A percentile compares a stretch with the other conserved stretches of the same genome.
phyloP scores from a whole-genome alignment of 2,888 invertebrate genomes.

The Steinernema carpocapsae region DNA sequence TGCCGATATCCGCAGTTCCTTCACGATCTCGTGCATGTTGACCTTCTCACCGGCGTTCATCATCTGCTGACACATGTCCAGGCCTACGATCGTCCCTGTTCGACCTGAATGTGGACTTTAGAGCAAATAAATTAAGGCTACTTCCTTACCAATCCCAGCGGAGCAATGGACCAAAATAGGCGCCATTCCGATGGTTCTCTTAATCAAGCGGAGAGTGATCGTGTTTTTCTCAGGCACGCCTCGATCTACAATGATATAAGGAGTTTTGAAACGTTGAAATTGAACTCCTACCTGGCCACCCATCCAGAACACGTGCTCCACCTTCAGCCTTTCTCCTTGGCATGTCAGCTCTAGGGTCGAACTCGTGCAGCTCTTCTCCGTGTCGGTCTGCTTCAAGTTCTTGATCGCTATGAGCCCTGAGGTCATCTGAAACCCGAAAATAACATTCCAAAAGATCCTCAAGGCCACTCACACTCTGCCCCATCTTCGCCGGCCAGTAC shows the following conservation, averaged over 20 bases:
- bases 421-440: conserved; percentile 34
- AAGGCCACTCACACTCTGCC: conserved; percentile 35
- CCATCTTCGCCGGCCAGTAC: conserved; percentile 53
- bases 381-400: conserved; percentile 44
- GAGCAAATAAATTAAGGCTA: background rate
- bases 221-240: conserved; percentile 54
- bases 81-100: conserved; percentile 62
- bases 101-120: conserved; percentile 45
- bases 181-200: conserved; percentile 16
- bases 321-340: conserved; percentile 37
- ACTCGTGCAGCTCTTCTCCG: conserved; percentile 48
- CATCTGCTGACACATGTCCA: conserved; percentile 51
- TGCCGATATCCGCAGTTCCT: conserved; percentile 48
- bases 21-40: conserved; percentile 47
- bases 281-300: too few relatives aligned
- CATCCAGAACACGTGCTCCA: conserved; percentile 55
- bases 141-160: conserved; percentile 47
- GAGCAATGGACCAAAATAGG: conserved; percentile 43
- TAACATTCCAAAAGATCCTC: background rate
- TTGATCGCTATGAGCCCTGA: conserved; percentile 50
- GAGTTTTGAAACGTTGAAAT: too few relatives aligned
- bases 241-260: too few relatives aligned
- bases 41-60: conserved; percentile 49
- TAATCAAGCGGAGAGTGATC: conserved; percentile 47
- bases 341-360: conserved; percentile 47